phyloP scores from a whole-genome alignment of 2,797 vertebrate genomes.

The Pipistrellus pipistrellus region DNA sequence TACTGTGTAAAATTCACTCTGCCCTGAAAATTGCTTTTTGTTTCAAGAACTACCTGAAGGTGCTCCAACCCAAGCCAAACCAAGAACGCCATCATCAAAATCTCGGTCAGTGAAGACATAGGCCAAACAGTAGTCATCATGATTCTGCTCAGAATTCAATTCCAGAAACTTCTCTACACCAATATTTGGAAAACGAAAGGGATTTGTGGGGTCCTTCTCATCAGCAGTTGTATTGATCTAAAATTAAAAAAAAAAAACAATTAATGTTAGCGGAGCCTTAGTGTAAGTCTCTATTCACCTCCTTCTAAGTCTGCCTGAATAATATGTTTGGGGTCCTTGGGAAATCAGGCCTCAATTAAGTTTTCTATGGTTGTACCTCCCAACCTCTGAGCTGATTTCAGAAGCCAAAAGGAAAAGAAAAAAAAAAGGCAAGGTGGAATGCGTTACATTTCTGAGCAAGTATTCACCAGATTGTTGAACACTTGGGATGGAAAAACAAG shows the following conservation, averaged over 20 bases:
- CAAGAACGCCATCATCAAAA: conserved; percentile 98
- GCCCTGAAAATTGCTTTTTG: not conserved
- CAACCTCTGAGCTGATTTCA: not conserved
- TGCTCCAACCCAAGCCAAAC: conserved; percentile 98
- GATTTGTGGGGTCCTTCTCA: conserved; percentile 95
- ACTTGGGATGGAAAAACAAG: not conserved
- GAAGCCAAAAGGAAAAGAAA: not conserved
- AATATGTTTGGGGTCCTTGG: not conserved
- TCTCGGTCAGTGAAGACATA: conserved; percentile 99
- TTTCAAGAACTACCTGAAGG: conserved; percentile 93
- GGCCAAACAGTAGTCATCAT: conserved; percentile 98
- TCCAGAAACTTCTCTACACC: conserved; percentile 99
- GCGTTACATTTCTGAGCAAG: conserved; percentile 45
- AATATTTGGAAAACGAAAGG: conserved; percentile 98
- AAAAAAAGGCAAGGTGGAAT: not conserved
- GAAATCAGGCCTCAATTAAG: not conserved
- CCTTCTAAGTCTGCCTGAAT: not conserved
- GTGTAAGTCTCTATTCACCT: not conserved
- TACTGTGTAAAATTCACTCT: conserved; percentile 8
- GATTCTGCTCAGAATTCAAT: conserved; percentile 98
- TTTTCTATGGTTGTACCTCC: not conserved
- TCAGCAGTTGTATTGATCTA: conserved; percentile 97
- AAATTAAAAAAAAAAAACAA: conserved; percentile 68
- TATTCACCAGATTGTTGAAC: conserved; percentile 36
- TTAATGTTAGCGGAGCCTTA: conserved; percentile 2